Conservation (phyloP, 2,888 invertebrate species). For the Subacronicta megacephala region DNA sequence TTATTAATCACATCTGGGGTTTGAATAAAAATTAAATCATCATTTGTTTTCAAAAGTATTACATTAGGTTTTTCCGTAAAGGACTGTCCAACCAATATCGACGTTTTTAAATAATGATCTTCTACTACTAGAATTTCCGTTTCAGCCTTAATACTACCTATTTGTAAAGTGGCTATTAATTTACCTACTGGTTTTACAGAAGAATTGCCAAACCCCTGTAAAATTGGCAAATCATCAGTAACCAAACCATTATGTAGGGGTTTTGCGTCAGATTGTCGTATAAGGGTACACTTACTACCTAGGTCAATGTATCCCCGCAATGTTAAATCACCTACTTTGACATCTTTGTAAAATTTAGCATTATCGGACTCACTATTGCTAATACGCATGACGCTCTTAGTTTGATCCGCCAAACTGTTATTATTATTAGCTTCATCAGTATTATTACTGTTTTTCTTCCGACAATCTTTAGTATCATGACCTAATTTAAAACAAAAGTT, state of each 20-base stretch:
- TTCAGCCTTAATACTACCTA: conserved; percentile 2
- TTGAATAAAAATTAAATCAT: conserved; percentile 5
- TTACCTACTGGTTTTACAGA: conserved; percentile 11
- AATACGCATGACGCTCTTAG: conserved; percentile 10
- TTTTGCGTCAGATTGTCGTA: conserved; percentile 8
- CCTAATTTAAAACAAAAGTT: too few relatives aligned
- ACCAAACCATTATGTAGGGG: neutral
- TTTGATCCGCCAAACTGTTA: too few relatives aligned
- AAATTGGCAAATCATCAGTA: conserved; percentile 4
- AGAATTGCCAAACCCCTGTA: conserved; percentile 10
- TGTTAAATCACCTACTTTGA: neutral
- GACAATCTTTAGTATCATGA: conserved; percentile 3
- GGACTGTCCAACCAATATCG: conserved; percentile 12
- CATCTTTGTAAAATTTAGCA: too few relatives aligned
- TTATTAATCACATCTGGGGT: too few relatives aligned
- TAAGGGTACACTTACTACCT: conserved; percentile 10
- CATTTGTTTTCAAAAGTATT: conserved; percentile 4
- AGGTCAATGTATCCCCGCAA: conserved; percentile 6
- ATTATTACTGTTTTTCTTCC: neutral
- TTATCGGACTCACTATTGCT: conserved; percentile 6
- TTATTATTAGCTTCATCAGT: neutral
- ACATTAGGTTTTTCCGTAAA: conserved; percentile 14
- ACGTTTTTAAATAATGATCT: conserved; percentile 4
- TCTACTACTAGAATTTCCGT: conserved; percentile 7
- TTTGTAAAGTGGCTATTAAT: too few relatives aligned